phyloP scores from a whole-genome alignment of 2,888 invertebrate genomes.

The Mimas tiliae region DNA sequence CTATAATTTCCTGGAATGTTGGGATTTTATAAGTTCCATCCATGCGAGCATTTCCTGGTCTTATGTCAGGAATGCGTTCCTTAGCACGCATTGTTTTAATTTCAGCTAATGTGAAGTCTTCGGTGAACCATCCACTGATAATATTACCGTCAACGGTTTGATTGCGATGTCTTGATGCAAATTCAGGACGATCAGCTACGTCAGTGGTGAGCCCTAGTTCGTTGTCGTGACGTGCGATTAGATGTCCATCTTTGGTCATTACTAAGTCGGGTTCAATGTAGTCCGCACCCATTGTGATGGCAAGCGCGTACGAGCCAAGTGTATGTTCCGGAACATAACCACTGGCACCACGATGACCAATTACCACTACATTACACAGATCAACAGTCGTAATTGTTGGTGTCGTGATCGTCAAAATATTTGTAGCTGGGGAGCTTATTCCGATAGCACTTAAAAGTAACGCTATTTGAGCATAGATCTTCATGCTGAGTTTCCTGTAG shows the following conservation, averaged over 20 bases:
- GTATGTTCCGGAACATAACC: constrained; percentile 79
- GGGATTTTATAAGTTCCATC: constrained; percentile 63
- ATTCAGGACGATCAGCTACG: constrained; percentile 60
- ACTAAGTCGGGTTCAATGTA: constrained; percentile 77
- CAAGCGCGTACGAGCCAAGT: constrained; percentile 71
- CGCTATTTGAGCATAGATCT: background rate
- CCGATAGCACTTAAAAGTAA: constrained; percentile 4
- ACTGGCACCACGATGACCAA: constrained; percentile 74
- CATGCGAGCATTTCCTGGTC: constrained; percentile 72
- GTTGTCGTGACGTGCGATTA: constrained; percentile 74
- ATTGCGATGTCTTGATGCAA: constrained; percentile 57
- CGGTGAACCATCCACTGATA: constrained; percentile 71
- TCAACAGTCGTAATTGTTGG: constrained; percentile 29
- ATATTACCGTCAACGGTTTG: constrained; percentile 60
- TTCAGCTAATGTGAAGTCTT: constrained; percentile 75
- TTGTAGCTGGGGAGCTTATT: constrained; percentile 4
- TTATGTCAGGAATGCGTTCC: constrained; percentile 64
- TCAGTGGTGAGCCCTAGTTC: constrained; percentile 68
- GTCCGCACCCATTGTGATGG: constrained; percentile 74
- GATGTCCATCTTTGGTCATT: constrained; percentile 68
- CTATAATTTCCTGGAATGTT: constrained; percentile 73
- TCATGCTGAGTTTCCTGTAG: constrained; percentile 20
- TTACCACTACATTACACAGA: constrained; percentile 59
- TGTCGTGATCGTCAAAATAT: background rate
- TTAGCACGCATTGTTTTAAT: constrained; percentile 66